These are phyloP conservation scores for Dryadula phaetusa DNA, from an alignment of 2,888 invertebrate genomes.

Conservation along the genomic window DNA sequence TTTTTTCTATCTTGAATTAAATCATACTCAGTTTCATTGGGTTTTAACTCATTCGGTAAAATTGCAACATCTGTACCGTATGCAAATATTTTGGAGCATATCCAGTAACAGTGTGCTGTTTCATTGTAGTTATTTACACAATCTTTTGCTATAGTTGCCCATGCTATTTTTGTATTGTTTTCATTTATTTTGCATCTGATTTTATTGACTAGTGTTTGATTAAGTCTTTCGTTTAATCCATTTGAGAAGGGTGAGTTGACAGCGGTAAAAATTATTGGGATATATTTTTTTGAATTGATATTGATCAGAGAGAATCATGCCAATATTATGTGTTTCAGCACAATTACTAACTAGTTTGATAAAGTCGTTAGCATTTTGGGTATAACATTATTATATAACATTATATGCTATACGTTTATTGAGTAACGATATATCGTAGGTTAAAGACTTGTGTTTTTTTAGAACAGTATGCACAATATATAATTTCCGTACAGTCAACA, in stretches of 20 bases:
- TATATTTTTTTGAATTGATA: slow-evolving; percentile 49
- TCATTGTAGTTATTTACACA: slow-evolving; percentile 41
- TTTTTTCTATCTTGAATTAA: neutral
- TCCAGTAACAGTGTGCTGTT: slow-evolving; percentile 41
- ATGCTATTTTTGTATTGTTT: slow-evolving; percentile 41
- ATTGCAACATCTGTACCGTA: slow-evolving; percentile 32
- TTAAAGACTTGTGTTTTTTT: too few relatives aligned
- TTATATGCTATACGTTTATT: too few relatives aligned
- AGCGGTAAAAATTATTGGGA: slow-evolving; percentile 54
- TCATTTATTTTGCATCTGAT: slow-evolving; percentile 51
- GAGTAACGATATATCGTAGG: too few relatives aligned
- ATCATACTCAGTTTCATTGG: neutral
- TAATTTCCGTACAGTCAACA: too few relatives aligned
- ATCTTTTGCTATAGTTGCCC: slow-evolving; percentile 47
- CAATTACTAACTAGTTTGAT: slow-evolving; percentile 23
- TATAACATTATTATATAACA: too few relatives aligned
- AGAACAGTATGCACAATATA: too few relatives aligned
- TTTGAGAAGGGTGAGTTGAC: slow-evolving; percentile 51
- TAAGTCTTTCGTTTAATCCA: slow-evolving; percentile 45
- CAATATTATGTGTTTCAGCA: neutral
- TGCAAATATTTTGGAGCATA: slow-evolving; percentile 42
- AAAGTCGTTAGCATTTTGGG: slow-evolving; percentile 41
- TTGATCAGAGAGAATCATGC: slow-evolving; percentile 38
- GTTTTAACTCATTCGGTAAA: slow-evolving; percentile 39
- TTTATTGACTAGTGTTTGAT: slow-evolving; percentile 53